A percentile compares a stretch with the other conserved stretches of the same genome.
These are phyloP conservation scores for Aspidoscelis tigris DNA, from an alignment of 2,113 vertebrate species.

Conservation along the genomic window DNA sequence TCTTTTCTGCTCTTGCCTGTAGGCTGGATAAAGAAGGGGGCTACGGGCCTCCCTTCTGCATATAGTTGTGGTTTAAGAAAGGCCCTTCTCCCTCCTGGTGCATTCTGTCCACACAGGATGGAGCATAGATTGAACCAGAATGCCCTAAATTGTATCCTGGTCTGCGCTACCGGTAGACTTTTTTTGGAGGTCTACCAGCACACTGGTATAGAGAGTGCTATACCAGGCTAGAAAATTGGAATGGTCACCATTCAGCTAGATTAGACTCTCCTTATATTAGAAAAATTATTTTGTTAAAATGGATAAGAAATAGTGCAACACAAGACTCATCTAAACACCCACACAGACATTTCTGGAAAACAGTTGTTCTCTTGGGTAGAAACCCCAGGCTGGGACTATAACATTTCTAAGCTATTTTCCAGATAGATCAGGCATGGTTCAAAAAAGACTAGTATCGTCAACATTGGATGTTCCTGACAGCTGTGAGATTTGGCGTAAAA, in stretches of 20 bases:
- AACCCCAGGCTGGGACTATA: background rate
- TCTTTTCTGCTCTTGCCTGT: no score
- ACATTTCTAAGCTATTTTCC: background rate
- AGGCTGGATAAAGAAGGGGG: no score
- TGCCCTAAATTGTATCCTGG: no score
- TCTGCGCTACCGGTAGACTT: no score
- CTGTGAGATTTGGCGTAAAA: background rate
- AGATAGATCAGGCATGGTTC: background rate
- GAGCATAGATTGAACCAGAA: no score
- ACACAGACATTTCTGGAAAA: background rate
- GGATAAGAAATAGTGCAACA: background rate
- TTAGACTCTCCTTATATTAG: background rate
- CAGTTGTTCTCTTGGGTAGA: background rate
- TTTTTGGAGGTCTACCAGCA: no score
- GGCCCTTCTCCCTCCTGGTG: no score
- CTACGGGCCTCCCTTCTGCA: no score
- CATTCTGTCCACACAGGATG: no score
- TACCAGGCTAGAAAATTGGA: background rate
- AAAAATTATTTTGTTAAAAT: background rate
- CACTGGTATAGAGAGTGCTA: no score
- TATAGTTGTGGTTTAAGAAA: no score
- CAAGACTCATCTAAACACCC: background rate
- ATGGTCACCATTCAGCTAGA: background rate
- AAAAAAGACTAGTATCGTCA: background rate
- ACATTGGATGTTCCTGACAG: background rate